Conservation (phyloP, 1,140 invertebrate species). For the Drosophila lacertosa region DNA sequence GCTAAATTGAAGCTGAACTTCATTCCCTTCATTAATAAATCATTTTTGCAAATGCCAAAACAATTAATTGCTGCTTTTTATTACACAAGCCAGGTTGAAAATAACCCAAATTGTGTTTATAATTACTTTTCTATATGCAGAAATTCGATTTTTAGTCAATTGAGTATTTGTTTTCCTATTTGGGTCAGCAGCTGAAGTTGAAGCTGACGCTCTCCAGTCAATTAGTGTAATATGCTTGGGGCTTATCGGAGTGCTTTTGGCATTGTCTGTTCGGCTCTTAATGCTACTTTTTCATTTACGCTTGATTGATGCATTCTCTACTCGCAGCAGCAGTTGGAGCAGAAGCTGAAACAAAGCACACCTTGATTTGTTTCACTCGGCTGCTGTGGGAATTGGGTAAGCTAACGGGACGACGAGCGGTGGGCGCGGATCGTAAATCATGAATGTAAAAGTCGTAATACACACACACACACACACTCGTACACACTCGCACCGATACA, state of each 20-base stretch:
- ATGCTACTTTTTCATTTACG: conserved; percentile 49
- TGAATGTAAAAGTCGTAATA: conserved; percentile 61
- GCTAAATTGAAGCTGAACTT: too few relatives aligned
- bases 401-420: conserved; percentile 36
- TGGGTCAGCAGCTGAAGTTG: conserved; percentile 27
- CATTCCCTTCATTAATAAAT: too few relatives aligned
- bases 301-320: conserved; percentile 71
- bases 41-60: too few relatives aligned
- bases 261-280: conserved; percentile 41
- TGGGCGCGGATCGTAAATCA: conserved; percentile 68
- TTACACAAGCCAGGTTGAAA: too few relatives aligned
- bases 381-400: conserved; percentile 54
- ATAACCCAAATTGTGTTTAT: too few relatives aligned
- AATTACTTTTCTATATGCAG: too few relatives aligned
- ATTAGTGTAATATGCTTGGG: conserved; percentile 66
- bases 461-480: neutral
- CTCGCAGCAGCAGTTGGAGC: conserved; percentile 1
- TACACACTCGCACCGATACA: neutral
- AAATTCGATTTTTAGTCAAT: too few relatives aligned
- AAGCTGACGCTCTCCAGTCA: conserved; percentile 34
- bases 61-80: too few relatives aligned
- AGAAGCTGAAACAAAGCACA: conserved; percentile 11
- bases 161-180: neutral
- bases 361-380: conserved; percentile 64
- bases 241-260: conserved; percentile 54